Percentiles rank a stretch among this genome's conserved stretches.
Evolutionary conservation across 2,797 vertebrate genomes (phyloP).

Genomic region (Thalassophryne amazonica): DNA sequence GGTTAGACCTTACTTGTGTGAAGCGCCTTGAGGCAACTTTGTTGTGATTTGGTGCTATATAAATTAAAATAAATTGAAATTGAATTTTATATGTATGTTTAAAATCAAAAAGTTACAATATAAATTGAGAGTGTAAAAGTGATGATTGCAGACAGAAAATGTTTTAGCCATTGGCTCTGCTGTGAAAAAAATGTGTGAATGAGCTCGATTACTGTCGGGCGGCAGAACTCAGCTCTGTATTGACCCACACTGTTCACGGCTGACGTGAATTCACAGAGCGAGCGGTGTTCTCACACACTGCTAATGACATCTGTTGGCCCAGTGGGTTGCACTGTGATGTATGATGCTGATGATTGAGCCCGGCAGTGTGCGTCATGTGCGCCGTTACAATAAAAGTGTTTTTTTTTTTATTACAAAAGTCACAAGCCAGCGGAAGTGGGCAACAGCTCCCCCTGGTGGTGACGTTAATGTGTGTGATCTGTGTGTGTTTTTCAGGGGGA

Average conservation of each 20-base stretch:
- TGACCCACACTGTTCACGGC: slow-evolving; percentile 60
- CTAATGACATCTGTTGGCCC: slow-evolving; percentile 64
- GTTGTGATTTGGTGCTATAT: too few relatives aligned
- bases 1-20: too few relatives aligned
- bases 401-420: too few relatives aligned
- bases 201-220: slow-evolving; percentile 50
- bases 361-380: slow-evolving; percentile 32
- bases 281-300: slow-evolving; percentile 19
- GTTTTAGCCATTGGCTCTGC: too few relatives aligned
- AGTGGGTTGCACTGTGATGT: slow-evolving; percentile 52
- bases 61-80: too few relatives aligned
- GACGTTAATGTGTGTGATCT: slow-evolving; percentile 17
- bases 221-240: slow-evolving; percentile 48
- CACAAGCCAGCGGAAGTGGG: too few relatives aligned
- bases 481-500: slow-evolving; percentile 79
- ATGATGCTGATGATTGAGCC: slow-evolving; percentile 50
- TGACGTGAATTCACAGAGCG: slow-evolving; percentile 69
- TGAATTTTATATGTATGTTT: too few relatives aligned
- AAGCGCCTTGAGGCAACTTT: too few relatives aligned
- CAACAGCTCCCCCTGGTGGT: slow-evolving; percentile 6
- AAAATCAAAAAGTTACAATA: too few relatives aligned
- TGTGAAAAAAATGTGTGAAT: too few relatives aligned
- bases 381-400: slow-evolving; percentile 18
- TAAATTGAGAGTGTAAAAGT: too few relatives aligned
- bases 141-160: too few relatives aligned